Base-by-base conservation (phyloP, 2,113 vertebrate genomes). In the Chamaea fasciata region DNA sequence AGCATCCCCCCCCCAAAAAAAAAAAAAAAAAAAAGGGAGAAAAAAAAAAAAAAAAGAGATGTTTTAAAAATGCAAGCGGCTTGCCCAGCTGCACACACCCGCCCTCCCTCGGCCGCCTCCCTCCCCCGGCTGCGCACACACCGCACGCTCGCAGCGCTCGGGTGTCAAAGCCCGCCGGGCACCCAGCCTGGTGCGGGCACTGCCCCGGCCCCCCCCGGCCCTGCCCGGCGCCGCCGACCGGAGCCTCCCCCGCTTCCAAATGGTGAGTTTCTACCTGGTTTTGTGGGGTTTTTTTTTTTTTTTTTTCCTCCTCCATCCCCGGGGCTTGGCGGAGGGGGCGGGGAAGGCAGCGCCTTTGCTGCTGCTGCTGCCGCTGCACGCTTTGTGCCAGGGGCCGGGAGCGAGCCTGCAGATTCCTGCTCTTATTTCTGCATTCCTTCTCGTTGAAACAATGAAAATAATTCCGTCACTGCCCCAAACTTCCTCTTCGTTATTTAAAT, bases 221-320 rank as follows among this genome's bases (percentile, higher is more conserved):
- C 70, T 84, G 71, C 96, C 89, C 64, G 13, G 87, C 87, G 88
- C 78, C 37, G 95, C 94, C 94, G 96, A 92, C 13, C 79, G 97
- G 97, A 94, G 86, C 92, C 94, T 87, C 94, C 95, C 92, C 94
- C 87, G 56, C 97, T 93, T 70, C 96, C 82, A 28, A 90, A 95
- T 19, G 97, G 98, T 98, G 98, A 98, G 98, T 98, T 97, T 91
- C 57, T 87, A 95, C 95, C 86, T 64, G 94, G n/a, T 96, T 59
- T 95, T 89, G 90, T 41, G 39, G 11, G 11, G 41, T 41, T 41
- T 41, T 13, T 41, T 41, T 41, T 41, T 41, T 41, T 41, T 41
- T 41, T 41, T 47, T 35, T 67, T 28, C 15, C 15, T 50, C 26
- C 89, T 97, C 95, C 65, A 70, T 91, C 70, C 76, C 90, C 76